phyloP scores from a whole-genome alignment of 2,797 vertebrate species.

The Nasua narica region DNA sequence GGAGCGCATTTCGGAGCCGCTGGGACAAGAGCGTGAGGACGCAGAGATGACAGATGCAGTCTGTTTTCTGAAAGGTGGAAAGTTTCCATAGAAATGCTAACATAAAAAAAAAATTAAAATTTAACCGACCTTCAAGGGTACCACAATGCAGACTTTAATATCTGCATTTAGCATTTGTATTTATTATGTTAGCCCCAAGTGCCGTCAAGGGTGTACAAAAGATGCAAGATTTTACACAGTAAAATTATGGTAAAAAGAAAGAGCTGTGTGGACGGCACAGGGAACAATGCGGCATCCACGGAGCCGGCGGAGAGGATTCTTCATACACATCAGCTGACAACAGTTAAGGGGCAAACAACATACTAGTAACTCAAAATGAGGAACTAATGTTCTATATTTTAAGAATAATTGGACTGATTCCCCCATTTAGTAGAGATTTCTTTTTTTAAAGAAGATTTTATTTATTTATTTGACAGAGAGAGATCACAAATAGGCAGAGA shows the following conservation, averaged over 20 bases:
- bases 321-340: too few species aligned
- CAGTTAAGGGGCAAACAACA: background rate
- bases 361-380: background rate
- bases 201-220: background rate
- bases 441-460: too few species aligned
- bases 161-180: background rate
- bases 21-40: background rate
- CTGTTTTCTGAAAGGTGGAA: background rate
- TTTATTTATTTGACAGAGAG: too few species aligned
- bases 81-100: background rate
- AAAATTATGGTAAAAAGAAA: rapidly evolving
- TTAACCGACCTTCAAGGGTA: background rate
- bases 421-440: background rate
- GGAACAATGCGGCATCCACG: background rate
- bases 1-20: too few species aligned
- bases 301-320: background rate
- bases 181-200: background rate
- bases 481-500: too few species aligned
- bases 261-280: background rate
- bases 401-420: rapidly evolving
- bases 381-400: background rate
- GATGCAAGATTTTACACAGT: background rate
- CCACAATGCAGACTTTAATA: background rate
- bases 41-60: background rate
- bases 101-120: background rate